Evolutionary conservation across 2,113 vertebrate species (phyloP), one percentile per base, ranked within the genome.

Genomic region (Leucoraja erinaceus): DNA sequence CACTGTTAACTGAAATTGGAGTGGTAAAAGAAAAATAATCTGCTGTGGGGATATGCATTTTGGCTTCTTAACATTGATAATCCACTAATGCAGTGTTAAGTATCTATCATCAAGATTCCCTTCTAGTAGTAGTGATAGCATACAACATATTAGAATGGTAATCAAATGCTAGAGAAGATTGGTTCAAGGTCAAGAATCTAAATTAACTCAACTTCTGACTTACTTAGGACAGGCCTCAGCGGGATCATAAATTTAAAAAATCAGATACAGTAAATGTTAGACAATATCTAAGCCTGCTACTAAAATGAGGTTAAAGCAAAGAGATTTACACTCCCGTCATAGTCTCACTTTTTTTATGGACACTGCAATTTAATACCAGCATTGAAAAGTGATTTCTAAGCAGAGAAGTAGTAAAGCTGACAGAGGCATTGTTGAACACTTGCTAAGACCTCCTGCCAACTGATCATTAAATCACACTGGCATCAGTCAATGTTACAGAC

Each of bases 391-490:
- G 38, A 72, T 70, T 91, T 91, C 68, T 25, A 72, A 54, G 10
- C 66, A 91, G 33, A 72, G 16, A 91, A 20, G 11, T 91, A 20
- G 31, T 74, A 72, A 74, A 28, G 22, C 90, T 47, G 59, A 88
- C 83, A 88, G 28, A 31, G 70, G 63, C 59, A 31, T 88, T 61
- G 59, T 66, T n/a, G 83, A 88, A 59, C 28, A 8, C 12, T 86
- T 63, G 28, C 59, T 88, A 59, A 88, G 63, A 59, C 11, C 9
- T 47, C 68, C 68, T 91, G 90, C 54, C 90, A 91, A 74, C 31
- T 72, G 90, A 72, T 91, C 66, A 91, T 91, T 72, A 72, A 72
- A 74, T 72, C 31, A 33, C 90, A 54, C 72, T 72, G 90, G 68
- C 38, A 54, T 38, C 31, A 28, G 66, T 91, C 90, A 54, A n/a